phyloP scores from a whole-genome alignment of 2,113 vertebrate genomes.

The Pedetes capensis region DNA sequence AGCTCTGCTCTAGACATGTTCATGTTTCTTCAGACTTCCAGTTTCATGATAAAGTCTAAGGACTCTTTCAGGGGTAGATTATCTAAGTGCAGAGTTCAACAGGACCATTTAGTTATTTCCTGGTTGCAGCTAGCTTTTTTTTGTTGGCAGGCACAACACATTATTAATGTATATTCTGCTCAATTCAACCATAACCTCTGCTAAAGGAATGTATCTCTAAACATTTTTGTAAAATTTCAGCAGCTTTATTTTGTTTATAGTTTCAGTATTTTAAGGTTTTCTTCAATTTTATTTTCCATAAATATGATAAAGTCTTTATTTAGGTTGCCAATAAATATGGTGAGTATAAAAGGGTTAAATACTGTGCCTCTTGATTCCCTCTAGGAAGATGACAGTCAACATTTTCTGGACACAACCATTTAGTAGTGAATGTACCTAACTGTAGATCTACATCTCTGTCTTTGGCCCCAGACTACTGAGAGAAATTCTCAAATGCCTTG shows the following conservation, averaged over 20 bases:
- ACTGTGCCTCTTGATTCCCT: not conserved
- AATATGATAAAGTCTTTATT: constrained; percentile 16
- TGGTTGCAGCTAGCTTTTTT: not conserved
- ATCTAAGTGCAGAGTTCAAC: not conserved
- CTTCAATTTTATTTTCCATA: constrained; percentile 29
- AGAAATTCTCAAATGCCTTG: constrained; percentile 33
- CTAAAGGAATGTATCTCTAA: not conserved
- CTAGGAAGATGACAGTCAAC: not conserved
- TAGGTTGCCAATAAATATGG: not conserved
- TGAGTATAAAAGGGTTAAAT: constrained; percentile 25
- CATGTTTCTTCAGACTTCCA: not conserved
- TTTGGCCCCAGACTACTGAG: constrained; percentile 13
- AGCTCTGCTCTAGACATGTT: not conserved
- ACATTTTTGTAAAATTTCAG: constrained; percentile 2
- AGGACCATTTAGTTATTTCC: not conserved
- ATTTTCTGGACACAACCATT: not conserved
- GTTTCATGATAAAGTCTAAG: not conserved
- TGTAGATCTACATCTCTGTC: constrained; percentile 9
- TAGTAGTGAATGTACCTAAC: constrained; percentile 26
- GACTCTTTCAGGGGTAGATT: not conserved
- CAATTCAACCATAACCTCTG: constrained; percentile 47
- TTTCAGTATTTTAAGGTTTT: constrained; percentile 60
- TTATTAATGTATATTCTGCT: constrained; percentile 27
- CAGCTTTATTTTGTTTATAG: not conserved
- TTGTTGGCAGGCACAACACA: constrained; percentile 4